Percentiles rank a stretch among this genome's conserved stretches.
Conservation (phyloP, 2,113 vertebrate species). For the Oophaga pumilio region DNA sequence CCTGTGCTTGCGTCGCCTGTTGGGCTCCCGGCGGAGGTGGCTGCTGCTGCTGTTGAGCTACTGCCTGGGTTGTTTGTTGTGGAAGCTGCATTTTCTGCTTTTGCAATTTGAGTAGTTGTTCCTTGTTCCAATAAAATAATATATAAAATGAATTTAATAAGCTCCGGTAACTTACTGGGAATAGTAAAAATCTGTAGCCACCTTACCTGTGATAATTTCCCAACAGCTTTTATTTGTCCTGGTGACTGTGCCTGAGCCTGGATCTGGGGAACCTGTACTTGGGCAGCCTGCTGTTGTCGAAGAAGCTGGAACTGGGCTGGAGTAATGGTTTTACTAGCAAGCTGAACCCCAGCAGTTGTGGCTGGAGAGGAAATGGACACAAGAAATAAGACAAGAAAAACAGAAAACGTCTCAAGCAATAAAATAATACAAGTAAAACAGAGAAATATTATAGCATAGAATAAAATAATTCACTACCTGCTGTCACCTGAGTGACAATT, state of each 20-base stretch:
- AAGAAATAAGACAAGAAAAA: neutral
- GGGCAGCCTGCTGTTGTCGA: slow-evolving; percentile 81
- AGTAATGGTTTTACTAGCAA: slow-evolving; percentile 79
- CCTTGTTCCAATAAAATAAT: slow-evolving; percentile 67
- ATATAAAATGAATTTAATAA: neutral
- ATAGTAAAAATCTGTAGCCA: neutral
- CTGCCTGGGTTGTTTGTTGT: slow-evolving; percentile 77
- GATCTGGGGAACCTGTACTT: slow-evolving; percentile 72
- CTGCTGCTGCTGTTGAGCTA: slow-evolving; percentile 77
- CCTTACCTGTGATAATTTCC: slow-evolving; percentile 78
- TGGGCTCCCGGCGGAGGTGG: slow-evolving; percentile 67
- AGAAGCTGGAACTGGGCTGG: slow-evolving; percentile 87
- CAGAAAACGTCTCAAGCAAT: neutral
- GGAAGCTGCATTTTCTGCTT: slow-evolving; percentile 83
- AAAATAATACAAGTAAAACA: neutral
- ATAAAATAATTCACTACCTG: slow-evolving; percentile 69
- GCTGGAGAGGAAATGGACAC: slow-evolving; percentile 48
- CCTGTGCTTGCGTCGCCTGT: slow-evolving; percentile 77
- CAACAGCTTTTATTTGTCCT: slow-evolving; percentile 82
- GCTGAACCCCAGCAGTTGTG: slow-evolving; percentile 78
- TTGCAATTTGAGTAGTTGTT: slow-evolving; percentile 82
- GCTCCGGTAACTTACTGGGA: neutral
- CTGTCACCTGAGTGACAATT: slow-evolving; percentile 79
- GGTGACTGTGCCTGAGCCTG: slow-evolving; percentile 75
- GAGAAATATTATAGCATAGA: neutral